phyloP scores from a whole-genome alignment of 2,797 vertebrate genomes.

The Gymnocypris eckloni region DNA sequence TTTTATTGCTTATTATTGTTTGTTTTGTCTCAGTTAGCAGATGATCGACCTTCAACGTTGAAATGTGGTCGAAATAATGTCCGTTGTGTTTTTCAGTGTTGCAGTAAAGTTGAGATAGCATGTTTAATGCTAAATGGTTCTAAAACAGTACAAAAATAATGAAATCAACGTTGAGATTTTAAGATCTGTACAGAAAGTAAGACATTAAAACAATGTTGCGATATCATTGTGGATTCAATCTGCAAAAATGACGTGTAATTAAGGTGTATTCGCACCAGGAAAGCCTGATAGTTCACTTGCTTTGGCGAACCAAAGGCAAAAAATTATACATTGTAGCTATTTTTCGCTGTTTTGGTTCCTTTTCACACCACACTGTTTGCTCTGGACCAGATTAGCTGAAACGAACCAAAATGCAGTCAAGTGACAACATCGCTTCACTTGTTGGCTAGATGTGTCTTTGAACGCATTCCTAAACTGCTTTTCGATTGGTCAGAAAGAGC shows the following conservation, averaged over 20 bases:
- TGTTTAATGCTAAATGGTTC: slow-evolving; percentile 5
- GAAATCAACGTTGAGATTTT: background rate
- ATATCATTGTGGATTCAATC: background rate
- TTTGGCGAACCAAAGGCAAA: no score
- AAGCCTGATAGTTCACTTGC: no score
- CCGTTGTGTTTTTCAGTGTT: background rate
- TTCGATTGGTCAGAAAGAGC: no score
- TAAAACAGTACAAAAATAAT: background rate
- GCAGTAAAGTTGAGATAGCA: background rate
- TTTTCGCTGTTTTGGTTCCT: no score
- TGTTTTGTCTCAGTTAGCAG: background rate
- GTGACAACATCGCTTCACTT: no score
- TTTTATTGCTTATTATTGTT: background rate
- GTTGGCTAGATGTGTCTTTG: no score
- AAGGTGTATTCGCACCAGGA: no score
- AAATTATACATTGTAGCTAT: no score
- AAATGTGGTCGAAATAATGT: background rate
- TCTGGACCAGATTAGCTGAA: no score
- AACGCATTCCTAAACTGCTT: no score
- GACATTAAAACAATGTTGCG: background rate
- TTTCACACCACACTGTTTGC: no score
- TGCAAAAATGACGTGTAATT: background rate
- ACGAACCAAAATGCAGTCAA: no score
- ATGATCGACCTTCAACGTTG: background rate
- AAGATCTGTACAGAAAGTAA: background rate